These are phyloP conservation scores for Burhinus bistriatus DNA, from an alignment of 2,113 vertebrate genomes.

Conservation along the genomic window DNA sequence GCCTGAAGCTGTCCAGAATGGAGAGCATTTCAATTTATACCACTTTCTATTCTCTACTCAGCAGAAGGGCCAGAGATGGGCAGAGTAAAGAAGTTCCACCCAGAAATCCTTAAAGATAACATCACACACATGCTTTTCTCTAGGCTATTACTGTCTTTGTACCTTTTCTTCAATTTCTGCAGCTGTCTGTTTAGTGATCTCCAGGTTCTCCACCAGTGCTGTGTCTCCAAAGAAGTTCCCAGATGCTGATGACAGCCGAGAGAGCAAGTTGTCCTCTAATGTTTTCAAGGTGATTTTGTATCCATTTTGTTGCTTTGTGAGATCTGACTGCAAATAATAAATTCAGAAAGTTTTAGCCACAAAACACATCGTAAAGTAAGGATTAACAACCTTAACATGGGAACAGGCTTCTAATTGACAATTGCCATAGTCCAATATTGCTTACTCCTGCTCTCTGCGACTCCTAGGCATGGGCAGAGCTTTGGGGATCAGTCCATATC, in stretches of 20 bases:
- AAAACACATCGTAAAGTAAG: rapidly evolving
- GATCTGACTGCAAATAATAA: conserved; percentile 80
- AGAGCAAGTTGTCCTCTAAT: conserved; percentile 90
- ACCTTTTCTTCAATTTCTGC: conserved; percentile 92
- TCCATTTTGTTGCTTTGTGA: conserved; percentile 93
- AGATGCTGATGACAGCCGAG: conserved; percentile 89
- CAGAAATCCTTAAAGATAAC: background rate
- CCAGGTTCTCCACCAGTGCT: conserved; percentile 89
- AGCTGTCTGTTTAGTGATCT: conserved; percentile 89
- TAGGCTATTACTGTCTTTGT: background rate
- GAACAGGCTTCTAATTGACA: background rate
- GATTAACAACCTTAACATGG: background rate
- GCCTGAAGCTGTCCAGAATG: background rate
- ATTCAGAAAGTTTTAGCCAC: background rate
- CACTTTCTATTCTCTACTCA: background rate
- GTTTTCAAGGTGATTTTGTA: conserved; percentile 98
- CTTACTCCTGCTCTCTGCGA: background rate
- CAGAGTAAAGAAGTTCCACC: background rate
- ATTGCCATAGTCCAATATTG: background rate
- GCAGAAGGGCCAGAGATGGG: background rate
- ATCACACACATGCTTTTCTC: background rate
- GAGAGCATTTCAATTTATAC: background rate
- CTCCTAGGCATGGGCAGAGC: background rate
- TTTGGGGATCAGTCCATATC: background rate
- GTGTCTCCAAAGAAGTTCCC: conserved; percentile 93